Conservation (phyloP, 2,113 vertebrate species). For the Centrocercus urophasianus region DNA sequence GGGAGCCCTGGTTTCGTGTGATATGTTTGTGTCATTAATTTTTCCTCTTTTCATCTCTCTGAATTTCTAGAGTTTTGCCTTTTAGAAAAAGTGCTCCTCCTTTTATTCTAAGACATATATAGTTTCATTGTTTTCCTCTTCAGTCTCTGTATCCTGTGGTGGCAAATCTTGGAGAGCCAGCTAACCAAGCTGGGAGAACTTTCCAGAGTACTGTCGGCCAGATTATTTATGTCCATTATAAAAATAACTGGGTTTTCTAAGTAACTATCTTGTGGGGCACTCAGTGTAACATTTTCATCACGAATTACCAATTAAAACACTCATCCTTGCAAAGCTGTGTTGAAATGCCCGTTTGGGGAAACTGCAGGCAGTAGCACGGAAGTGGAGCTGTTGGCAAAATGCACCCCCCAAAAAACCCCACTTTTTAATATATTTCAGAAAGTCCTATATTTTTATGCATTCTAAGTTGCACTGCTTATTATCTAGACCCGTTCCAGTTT, state of each 20-base stretch:
- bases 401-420: background rate
- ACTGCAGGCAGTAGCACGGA: background rate
- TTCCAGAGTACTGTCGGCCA: background rate
- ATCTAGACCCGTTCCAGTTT: background rate
- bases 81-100: background rate
- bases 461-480: background rate
- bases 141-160: constrained; percentile 29
- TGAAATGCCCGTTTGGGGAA: background rate
- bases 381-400: background rate
- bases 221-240: constrained; percentile 64
- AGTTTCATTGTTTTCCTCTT: constrained; percentile 50
- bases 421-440: background rate
- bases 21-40: background rate
- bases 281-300: constrained; percentile 37
- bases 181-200: constrained; percentile 25
- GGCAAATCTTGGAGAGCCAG: constrained; percentile 41
- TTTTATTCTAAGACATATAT: constrained; percentile 1
- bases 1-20: background rate
- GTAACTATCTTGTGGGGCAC: constrained; percentile 50
- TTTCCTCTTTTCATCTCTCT: background rate
- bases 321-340: background rate
- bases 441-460: background rate
- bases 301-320: constrained; percentile 37
- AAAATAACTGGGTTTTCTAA: constrained; percentile 69
- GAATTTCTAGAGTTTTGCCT: background rate